These are phyloP conservation scores for Salvator merianae DNA, from an alignment of 2,113 vertebrate species.

Conservation along the genomic window DNA sequence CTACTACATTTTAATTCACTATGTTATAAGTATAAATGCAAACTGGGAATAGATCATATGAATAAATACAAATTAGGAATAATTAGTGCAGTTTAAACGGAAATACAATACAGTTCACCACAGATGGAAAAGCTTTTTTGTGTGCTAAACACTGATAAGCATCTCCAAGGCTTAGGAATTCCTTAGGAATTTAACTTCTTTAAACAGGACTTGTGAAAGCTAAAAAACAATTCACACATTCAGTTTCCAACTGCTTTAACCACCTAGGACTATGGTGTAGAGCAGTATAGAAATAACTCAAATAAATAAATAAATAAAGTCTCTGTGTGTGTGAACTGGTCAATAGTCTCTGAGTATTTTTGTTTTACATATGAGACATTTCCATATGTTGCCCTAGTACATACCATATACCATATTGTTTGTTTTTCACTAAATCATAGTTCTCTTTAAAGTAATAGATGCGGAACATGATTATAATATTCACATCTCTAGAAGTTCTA, in stretches of 20 bases:
- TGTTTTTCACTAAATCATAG: background rate
- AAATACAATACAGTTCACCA: background rate
- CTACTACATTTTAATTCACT: background rate
- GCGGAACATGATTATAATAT: background rate
- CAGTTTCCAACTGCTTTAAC: background rate
- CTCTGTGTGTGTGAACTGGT: background rate
- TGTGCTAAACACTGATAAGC: background rate
- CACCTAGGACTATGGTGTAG: too few relatives aligned
- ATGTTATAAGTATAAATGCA: background rate
- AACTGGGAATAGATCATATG: background rate
- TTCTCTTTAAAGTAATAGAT: background rate
- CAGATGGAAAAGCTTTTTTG: background rate
- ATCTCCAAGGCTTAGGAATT: background rate
- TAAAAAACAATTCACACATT: background rate
- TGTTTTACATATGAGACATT: background rate
- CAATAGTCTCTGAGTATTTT: background rate
- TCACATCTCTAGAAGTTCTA: background rate
- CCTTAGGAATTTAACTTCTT: background rate
- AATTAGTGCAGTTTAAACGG: background rate
- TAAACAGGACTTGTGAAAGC: background rate
- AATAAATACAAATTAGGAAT: background rate
- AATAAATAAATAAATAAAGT: background rate
- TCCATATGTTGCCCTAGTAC: background rate
- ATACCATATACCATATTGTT: background rate
- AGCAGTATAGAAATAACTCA: too few relatives aligned